phyloP scores from a whole-genome alignment of 2,797 vertebrate genomes.

The Streptopelia turtur region DNA sequence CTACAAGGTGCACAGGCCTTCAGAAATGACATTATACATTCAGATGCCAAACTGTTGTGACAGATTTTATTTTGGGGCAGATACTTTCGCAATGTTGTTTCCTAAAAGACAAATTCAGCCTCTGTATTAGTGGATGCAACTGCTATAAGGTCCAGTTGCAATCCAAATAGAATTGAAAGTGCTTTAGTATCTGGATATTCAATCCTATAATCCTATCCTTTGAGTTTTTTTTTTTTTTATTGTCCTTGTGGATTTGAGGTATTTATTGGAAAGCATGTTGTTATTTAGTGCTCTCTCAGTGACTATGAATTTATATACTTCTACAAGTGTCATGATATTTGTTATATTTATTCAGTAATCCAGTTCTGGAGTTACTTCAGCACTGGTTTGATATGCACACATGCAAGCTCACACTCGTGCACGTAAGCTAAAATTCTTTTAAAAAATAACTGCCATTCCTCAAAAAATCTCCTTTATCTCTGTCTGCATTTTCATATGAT shows the following conservation, averaged over 20 bases:
- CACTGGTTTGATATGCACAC: background rate
- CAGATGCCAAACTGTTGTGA: background rate
- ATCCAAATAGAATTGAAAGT: background rate
- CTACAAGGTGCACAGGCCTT: background rate
- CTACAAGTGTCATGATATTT: background rate
- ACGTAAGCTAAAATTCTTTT: background rate
- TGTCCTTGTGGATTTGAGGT: background rate
- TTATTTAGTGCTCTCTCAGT: background rate
- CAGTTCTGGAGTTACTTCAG: background rate
- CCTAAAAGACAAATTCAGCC: background rate
- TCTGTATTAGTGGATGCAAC: background rate
- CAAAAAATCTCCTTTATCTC: background rate
- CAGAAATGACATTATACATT: background rate
- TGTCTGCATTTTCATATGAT: background rate
- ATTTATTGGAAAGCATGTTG: background rate
- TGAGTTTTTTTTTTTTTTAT: background rate
- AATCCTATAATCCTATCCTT: background rate
- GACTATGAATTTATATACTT: background rate
- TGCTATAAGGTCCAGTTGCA: background rate
- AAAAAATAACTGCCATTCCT: background rate
- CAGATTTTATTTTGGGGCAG: background rate
- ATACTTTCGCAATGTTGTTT: background rate
- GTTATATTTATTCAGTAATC: slow-evolving; percentile 11
- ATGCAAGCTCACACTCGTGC: background rate
- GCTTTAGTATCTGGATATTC: background rate